Evolutionary conservation across 2,797 vertebrate genomes (phyloP), one percentile per base, ranked within the genome.

Genomic region (Arnoldichthys spilopterus): DNA sequence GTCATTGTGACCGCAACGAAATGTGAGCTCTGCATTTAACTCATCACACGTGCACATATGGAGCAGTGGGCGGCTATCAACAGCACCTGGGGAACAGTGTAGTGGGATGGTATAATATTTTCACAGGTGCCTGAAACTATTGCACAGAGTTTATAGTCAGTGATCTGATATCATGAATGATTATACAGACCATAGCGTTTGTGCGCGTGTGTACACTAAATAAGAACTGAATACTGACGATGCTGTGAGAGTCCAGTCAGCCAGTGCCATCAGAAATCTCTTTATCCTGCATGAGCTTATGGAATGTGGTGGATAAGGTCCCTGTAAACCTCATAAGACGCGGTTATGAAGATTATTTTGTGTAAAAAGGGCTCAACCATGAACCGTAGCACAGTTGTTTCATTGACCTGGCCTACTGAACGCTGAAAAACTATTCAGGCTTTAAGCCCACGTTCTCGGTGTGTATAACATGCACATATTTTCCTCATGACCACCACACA

Each of bases 401-500:
- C 9, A 6, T 64, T 40, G n/a, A n/a, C 18, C 32, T 37, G 1
- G 6, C n/a, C 51, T 1, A 54, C 3, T 56, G 9, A 20, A 13
- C 2, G 11, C 22, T 26, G 9, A 45, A 26, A 67, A 45, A n/a
- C n/a, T 67, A 45, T 68, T 74, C 47, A 26, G n/a, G 62, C 59
- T 26, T 54, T 28, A 54, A 24, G 54, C 77, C 66, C 64, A 77
- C 81, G 34, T 81, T 78, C 79, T 86, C 26, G 45, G 43, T 20
- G 45, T 30, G 16, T 30, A 18, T 28, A 79, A 79, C 63, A 34
- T 67, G 81, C 67, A 74, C 83, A 85, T 88, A 83, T 82, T 86
- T 81, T 80, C 81, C 83, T 84, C 73, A 84, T 86, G 88, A 88
- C 83, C 72, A 75, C 72, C 7, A 2, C 34, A 74, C 89, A 16